Evolutionary conservation across 1,140 invertebrate species (phyloP), one percentile per base, ranked within the genome.

Genomic region (Drosophila tsacasi): DNA sequence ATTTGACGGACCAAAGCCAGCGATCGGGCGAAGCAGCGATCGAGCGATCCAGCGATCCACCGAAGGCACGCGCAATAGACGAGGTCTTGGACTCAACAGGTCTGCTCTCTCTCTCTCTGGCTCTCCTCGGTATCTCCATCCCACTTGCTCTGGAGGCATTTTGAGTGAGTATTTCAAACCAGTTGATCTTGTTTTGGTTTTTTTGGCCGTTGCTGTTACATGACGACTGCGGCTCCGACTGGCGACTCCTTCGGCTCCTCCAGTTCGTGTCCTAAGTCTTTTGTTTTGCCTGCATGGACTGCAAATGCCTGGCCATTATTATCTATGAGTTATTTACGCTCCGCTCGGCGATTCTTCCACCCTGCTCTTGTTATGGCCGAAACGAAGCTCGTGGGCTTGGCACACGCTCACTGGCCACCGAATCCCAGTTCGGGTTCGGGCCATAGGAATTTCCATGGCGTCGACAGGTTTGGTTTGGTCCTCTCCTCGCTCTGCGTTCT

Each of bases 271-370:
- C 84, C 84, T 87, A 87, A 87, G 84, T 87, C 84, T 87, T 89
- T 87, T 87, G 84, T 87, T 87, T 89, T 89, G 84, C 65, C 61
- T 80, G 64, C 76, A 80, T 60, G 64, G 72, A 63, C 79, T 78
- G 79, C 50, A 69, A 87, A 83, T 87, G 83, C 76, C 68, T 79
- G 62, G 64, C 58, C 81, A 85, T 83, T 87, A 89, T 87, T 87
- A 87, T 89, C 84, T 89, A 87, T 89, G 84, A 87, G 84, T 81
- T 89, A 87, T 85, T 85, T 87, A 81, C 74, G 84, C 85, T 87
- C 62, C 72, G 84, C 85, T 87, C 71, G 82, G 60, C 84, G 58
- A 76, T 82, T 35, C 64, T 58, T 77, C 44, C 54, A 40, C 40
- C 25, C 72, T 89, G 77, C 77, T 87, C 81, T 84, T 66, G 73